Evolutionary conservation across 1,140 invertebrate genomes (phyloP), one percentile per base, ranked within the genome.

Genomic region (Lamellibrachia luymesi): DNA sequence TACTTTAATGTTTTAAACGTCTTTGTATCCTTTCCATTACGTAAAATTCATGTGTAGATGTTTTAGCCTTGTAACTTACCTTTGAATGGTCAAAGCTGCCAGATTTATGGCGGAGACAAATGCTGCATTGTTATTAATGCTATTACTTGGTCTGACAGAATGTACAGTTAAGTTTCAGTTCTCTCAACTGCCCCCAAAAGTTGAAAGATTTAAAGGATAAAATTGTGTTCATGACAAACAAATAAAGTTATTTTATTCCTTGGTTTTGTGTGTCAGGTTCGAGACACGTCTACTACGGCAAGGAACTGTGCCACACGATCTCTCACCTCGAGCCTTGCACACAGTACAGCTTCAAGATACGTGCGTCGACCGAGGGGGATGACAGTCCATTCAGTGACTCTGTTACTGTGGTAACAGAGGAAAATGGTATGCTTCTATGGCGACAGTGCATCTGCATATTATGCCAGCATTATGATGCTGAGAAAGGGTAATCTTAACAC

Each of bases 301-400:
- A 94, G 91, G 94, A 94, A n/a, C 94, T 94, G n/a, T 89, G 93
- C n/a, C 95, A 93, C 94, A 93, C 94, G 52, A 91, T 95, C 2
- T 49, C 93, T 8, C 93, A 94, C 13, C 94, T 96, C 5, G 13
- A 92, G 13, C 95, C 96, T 5, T 94, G 94, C 93, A 94, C 94
- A 10, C 92, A 94, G 50, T 96, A 96, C 93, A 92, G 94, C 2
- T 95, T 95, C 91, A 95, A 95, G 94, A 56, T 96, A 22, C 94
- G 95, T 50, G 95, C 95, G 5, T 94, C 94, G 64, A 95, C 95
- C 13, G 95, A 96, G 22, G 95, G 95, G 0, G 96, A 96, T 93
- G 95, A 95, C 10, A 95, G 95, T 94, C 94, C 94, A n/a, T 95
- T 95, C 91, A 95, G 95, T 94, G 95, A 96, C 8, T 4, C 90